phyloP scores from a whole-genome alignment of 1,140 invertebrate species.

The Lepidurus apus region DNA sequence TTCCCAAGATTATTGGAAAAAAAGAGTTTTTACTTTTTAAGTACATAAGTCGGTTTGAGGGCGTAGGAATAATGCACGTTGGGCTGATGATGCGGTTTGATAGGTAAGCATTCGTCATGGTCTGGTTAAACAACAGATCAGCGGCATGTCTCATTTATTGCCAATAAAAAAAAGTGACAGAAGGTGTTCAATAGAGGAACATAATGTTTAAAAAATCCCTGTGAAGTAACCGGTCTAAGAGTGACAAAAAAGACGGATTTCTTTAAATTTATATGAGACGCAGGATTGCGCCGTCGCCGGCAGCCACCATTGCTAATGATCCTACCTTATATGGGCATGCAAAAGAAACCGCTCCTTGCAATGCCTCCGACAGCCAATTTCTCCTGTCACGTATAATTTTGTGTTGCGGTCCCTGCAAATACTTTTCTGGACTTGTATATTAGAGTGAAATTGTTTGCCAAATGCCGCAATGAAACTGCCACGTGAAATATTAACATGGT shows the following conservation, averaged over 20 bases:
- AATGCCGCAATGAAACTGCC: too few relatives aligned
- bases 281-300: conserved; percentile 10
- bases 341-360: not conserved
- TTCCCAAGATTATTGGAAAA: too few relatives aligned
- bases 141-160: conserved; percentile 21
- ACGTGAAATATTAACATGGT: too few relatives aligned
- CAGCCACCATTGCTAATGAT: conserved; percentile 5
- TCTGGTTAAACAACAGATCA: conserved; percentile 22
- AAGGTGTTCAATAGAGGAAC: not conserved
- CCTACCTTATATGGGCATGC: conserved; percentile 13
- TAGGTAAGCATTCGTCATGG: conserved; percentile 14
- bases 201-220: not conserved
- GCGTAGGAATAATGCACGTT: not conserved
- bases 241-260: not conserved
- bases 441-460: not conserved
- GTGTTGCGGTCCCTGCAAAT: not conserved
- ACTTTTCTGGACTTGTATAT: not conserved
- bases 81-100: not conserved
- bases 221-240: not conserved
- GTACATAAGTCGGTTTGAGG: too few relatives aligned
- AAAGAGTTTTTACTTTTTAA: too few relatives aligned
- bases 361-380: not conserved
- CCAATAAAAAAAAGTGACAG: conserved; percentile 16
- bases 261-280: not conserved
- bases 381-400: conserved; percentile 3